These are phyloP conservation scores for Nineta flava DNA, from an alignment of 2,888 invertebrate genomes.

Conservation along the genomic window DNA sequence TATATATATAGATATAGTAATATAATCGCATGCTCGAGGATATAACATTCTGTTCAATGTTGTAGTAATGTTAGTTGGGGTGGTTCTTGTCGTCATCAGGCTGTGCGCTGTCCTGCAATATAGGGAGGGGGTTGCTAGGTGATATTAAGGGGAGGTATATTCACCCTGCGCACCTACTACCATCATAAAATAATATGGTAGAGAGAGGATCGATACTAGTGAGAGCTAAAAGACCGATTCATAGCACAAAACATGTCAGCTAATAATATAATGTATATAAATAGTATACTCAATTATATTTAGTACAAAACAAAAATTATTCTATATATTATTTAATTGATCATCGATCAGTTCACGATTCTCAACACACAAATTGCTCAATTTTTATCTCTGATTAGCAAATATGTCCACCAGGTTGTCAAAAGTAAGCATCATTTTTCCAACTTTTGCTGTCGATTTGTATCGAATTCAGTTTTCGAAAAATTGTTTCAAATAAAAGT, in stretches of 20 bases:
- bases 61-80: neutral
- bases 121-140: slow-evolving; percentile 3
- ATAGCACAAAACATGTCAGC: slow-evolving; percentile 2
- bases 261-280: neutral
- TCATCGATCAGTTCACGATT: no score
- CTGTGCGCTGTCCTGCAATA: slow-evolving; percentile 2
- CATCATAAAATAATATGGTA: neutral
- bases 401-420: no score
- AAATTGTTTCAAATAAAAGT: no score
- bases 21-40: neutral
- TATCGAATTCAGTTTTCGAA: no score
- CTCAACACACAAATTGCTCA: no score
- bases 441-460: no score
- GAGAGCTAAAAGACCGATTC: slow-evolving; percentile 1
- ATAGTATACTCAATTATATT: no score
- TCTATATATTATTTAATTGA: no score
- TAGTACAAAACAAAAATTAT: no score
- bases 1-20: neutral
- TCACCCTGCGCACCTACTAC: slow-evolving; percentile 1
- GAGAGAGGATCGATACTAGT: slow-evolving; percentile 2
- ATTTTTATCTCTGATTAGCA: no score
- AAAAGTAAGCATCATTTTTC: no score
- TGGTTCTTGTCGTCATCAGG: slow-evolving; percentile 1
- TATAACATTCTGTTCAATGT: neutral
- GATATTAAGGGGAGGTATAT: slow-evolving; percentile 1